Evolutionary conservation across 2,113 vertebrate species (phyloP), one percentile per base, ranked within the genome.

Genomic region (Grammomys dolichurus): DNA sequence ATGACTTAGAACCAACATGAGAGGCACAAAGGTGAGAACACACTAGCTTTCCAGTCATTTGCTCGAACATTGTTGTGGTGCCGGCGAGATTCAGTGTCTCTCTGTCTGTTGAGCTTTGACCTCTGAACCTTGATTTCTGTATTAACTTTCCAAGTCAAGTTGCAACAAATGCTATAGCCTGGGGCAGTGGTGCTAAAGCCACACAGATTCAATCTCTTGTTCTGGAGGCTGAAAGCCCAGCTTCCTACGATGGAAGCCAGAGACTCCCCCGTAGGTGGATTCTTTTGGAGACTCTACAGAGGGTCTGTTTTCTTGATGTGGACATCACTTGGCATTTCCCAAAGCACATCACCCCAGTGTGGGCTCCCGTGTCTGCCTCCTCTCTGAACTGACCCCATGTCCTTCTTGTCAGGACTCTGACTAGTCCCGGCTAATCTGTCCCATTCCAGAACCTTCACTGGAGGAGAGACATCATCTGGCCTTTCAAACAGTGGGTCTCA

Each of bases 41-140:
- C n/a, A 1, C 12, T 2, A 2, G 17, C 48, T 56, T 80, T 73
- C 11, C 9, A 65, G 46, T 48, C n/a, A 4, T 0, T 7, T 7
- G 51, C 19, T 78, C 40, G 56, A 3, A 2, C 48, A 51, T 51
- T 58, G 20, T 1, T 3, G 14, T 70, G 4, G 20, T 22, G 87
- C 82, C 48, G 0, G 3, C 0, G 33, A 28, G 63, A 0, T 4
- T n/a, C 28, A 3, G 7, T 11, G 17, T 26, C 2, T 0, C 11
- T 16, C 67, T 13, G 0, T 0, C 17, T 60, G n/a, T 4, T 40
- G 13, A 28, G 24, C 40, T 26, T 19, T 4, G 7, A 33, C 5
- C 84, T 31, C 84, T 7, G 28, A n/a, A 40, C 13, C 28, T 9
- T 65, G 63, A 0, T 10, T 0, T 33, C 43, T 7, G 1, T 1